Evolutionary conservation across 37 sponge, comb jelly and placozoan genomes (phyloP), one percentile per base, ranked within the genome.

Genomic region (Mnemiopsis leidyi): DNA sequence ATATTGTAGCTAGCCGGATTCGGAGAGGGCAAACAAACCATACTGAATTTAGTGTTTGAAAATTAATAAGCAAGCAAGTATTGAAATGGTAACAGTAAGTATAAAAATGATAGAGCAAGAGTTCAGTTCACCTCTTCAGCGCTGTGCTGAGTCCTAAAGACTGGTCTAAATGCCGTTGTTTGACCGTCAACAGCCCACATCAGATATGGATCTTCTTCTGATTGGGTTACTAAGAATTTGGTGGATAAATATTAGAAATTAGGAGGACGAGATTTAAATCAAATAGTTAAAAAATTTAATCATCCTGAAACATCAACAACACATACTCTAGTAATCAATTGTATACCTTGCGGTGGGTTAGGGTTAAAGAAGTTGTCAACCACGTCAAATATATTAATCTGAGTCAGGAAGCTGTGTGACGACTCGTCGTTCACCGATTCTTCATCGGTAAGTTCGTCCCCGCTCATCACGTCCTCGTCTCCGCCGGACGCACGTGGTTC

Each of bases 301-400:
- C n/a, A n/a, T n/a, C n/a, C n/a, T n/a, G n/a, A n/a, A n/a, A n/a
- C n/a, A n/a, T n/a, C n/a, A n/a, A n/a, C n/a, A n/a, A n/a, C n/a
- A n/a, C n/a, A n/a, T n/a, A n/a, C n/a, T n/a, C n/a, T n/a, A n/a
- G n/a, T n/a, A n/a, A n/a, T n/a, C n/a, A n/a, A n/a, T n/a, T n/a
- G n/a, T n/a, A n/a, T 48, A 48, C 61, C 61, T 48, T 48, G 61
- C 9, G 61, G 61, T 3, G 79, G 32, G 90, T 85, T 38, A 7
- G 90, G 61, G 61, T 85, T 85, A 61, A 85, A 85, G 61, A 85
- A 85, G 90, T 85, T 85, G 90, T 85, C 90, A 39, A 85, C 36
- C 23, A 85, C 90, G 29, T 40, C 90, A 25, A 85, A 40, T 35
- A 85, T 36, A 37, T 85, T 85, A 28, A 85, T 85, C 40, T 85